phyloP scores from a whole-genome alignment of 2,797 vertebrate genomes.

The Rachycentron canadum region DNA sequence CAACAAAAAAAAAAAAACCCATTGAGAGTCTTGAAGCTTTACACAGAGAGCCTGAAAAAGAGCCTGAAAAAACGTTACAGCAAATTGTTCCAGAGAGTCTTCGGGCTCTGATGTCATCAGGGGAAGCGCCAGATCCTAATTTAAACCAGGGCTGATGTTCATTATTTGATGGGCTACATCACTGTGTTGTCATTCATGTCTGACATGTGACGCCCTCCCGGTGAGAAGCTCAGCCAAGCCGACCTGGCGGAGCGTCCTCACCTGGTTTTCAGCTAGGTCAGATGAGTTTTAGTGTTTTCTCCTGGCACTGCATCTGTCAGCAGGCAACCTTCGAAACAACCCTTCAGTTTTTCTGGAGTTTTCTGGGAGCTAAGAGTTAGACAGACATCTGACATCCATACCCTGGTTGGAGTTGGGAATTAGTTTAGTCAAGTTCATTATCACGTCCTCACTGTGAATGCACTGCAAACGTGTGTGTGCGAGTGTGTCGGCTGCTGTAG shows the following conservation, averaged over 20 bases:
- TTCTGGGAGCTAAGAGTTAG: too few relatives aligned
- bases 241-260: neutral
- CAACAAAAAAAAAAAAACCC: too few relatives aligned
- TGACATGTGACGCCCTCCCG: neutral
- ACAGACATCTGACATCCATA: too few relatives aligned
- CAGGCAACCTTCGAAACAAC: neutral
- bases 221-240: slow-evolving; percentile 5
- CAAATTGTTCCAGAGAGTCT: neutral
- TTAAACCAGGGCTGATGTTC: slow-evolving; percentile 19
- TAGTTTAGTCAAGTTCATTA: neutral
- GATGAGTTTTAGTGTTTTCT: slow-evolving; percentile 4
- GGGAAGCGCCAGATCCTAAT: slow-evolving; percentile 3
- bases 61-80: neutral
- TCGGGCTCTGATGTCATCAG: slow-evolving; percentile 3
- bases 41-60: neutral
- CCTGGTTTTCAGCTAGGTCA: slow-evolving; percentile 23
- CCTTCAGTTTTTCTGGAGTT: neutral
- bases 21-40: neutral
- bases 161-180: neutral
- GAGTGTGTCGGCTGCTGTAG: slow-evolving; percentile 5
- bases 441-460: neutral
- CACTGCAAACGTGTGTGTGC: too few relatives aligned
- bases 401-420: too few relatives aligned
- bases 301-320: neutral
- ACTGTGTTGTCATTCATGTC: neutral